Base-by-base conservation (phyloP, 2,888 invertebrate genomes). In the Torymus aiolomorphi region DNA sequence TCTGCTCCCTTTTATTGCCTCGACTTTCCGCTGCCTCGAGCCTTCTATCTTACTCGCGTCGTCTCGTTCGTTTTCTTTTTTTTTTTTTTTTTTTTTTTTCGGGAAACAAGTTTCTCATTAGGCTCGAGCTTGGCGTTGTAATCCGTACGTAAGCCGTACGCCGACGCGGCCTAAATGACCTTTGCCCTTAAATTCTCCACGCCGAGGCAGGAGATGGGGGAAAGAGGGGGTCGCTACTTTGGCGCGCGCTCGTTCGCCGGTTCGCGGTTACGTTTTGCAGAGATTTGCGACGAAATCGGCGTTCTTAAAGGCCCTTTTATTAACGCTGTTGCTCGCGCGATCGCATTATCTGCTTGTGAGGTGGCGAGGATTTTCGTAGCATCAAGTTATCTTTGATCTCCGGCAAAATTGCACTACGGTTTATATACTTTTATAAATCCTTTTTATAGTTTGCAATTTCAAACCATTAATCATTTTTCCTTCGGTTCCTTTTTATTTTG, bases 31-130 rank as follows among this genome's bases (percentile, higher is more conserved):
- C 62, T 65, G 31, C 18, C 61, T 65, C 61, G 51, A 54, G 56
- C 54, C 31, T 69, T 54, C 57, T 31, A 13, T 31, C 54, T 54
- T 54, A 52, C 61, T 24, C 13, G n/a, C 52, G 2, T 18, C 42
- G 42, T 42, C 1, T 42, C 42, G 8, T 16, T 11, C 18, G 0
- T 3, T 16, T 13, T 52, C 10, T 1, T 1, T 52, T 3, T 31
- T 20, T n/a, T 31, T 24, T 63, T 59, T 49, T 52, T 14, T 31
- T 20, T n/a, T 31, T 24, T 63, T 59, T 49, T 52, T 14, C 42
- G 65, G 52, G 16, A 52, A 67, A 78, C 73, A 24, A 73, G 73
- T 77, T 72, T 71, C 71, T 71, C 57, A 66, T 71, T 77, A 71
- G 56, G 56, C 14, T 31, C 57, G 24, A 24, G 62, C 42, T 20